A percentile compares a stretch with the other conserved stretches of the same genome.
phyloP scores from a whole-genome alignment of 2,113 vertebrate genomes.

The Paratilapia polleni region DNA sequence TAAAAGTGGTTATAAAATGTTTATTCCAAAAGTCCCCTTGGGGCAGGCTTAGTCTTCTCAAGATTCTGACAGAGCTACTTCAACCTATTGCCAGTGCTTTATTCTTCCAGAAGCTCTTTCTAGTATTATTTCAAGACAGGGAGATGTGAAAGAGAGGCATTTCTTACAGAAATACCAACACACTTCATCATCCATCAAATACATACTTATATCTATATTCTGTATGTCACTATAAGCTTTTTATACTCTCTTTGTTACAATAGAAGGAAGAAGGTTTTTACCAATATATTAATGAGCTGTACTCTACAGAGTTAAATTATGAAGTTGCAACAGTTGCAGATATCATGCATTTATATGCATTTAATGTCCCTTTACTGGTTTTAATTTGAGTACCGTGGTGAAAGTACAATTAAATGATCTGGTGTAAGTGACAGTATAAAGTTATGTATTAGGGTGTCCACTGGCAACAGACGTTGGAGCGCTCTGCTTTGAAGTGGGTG shows the following conservation, averaged over 20 bases:
- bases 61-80: constrained; percentile 44
- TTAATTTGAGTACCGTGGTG: neutral
- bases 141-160: neutral
- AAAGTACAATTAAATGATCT: constrained; percentile 36
- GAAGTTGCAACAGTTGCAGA: neutral
- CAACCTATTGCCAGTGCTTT: constrained; percentile 16
- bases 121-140: neutral
- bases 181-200: neutral
- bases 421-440: constrained; percentile 27
- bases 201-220: neutral
- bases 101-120: constrained; percentile 8
- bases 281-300: neutral
- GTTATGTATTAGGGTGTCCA: constrained; percentile 45
- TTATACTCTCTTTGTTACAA: neutral
- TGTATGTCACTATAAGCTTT: neutral
- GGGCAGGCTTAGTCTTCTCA: constrained; percentile 59
- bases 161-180: neutral
- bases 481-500: constrained; percentile 52
- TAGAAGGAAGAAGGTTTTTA: neutral
- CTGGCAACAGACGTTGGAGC: constrained; percentile 33
- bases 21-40: constrained; percentile 59
- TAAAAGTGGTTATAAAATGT: constrained; percentile 64
- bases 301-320: neutral
- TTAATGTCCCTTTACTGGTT: constrained; percentile 8
- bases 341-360: neutral